Conservation (phyloP, 1,140 invertebrate species). For the Ceratina australensis region DNA sequence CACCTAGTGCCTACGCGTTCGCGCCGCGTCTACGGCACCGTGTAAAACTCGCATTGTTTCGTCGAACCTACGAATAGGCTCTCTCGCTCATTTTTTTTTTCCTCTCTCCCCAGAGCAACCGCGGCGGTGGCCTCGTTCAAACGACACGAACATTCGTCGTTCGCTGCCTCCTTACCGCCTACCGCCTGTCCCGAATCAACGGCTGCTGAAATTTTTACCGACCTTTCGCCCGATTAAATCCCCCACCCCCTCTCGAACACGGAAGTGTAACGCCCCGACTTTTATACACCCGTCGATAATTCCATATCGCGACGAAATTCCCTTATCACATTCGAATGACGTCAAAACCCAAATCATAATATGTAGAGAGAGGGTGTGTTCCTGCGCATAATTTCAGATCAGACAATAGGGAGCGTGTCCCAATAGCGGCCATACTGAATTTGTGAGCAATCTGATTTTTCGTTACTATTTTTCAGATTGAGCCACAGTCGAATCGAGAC, state of each 20-base stretch:
- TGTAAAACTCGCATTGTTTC: constrained; percentile 17
- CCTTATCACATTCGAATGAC: no score
- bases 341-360: no score
- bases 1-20: not conserved
- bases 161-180: not conserved
- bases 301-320: not conserved
- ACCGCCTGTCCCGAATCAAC: not conserved
- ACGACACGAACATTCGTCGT: constrained; percentile 13
- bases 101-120: constrained; percentile 9
- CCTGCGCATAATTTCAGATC: no score
- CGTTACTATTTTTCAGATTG: no score
- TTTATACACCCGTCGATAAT: constrained; percentile 22
- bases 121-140: not conserved
- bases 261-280: not conserved
- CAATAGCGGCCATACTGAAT: no score
- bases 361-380: no score
- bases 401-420: no score
- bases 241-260: no score
- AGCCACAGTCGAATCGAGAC: no score
- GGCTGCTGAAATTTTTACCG: constrained; percentile 26
- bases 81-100: no score
- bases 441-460: no score
- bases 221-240: constrained; percentile 26
- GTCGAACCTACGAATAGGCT: not conserved
- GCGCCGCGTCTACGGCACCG: not conserved